Percentiles rank a stretch among this genome's conserved stretches.
phyloP scores from a whole-genome alignment of 2,113 vertebrate genomes.

The Grammomys surdaster region DNA sequence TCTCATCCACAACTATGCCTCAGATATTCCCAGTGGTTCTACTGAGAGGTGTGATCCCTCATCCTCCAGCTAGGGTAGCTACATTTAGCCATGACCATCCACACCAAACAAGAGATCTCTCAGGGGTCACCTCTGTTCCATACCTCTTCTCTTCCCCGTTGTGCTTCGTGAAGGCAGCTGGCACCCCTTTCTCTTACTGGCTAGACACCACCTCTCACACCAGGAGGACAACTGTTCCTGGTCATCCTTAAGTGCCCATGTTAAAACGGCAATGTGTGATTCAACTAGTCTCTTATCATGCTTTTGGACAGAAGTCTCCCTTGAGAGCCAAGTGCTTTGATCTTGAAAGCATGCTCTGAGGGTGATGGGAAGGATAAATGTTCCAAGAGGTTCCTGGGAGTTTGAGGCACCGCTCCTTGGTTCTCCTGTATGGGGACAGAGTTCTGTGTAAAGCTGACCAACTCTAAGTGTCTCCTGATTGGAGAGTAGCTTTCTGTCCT shows the following conservation, averaged over 20 bases:
- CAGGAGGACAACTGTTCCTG: not conserved
- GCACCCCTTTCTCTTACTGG: not conserved
- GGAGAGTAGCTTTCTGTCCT: not conserved
- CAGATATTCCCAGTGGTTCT: not conserved
- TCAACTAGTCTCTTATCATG: not conserved
- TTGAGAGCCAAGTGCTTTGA: not conserved
- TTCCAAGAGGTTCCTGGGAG: not conserved
- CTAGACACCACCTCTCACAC: not conserved
- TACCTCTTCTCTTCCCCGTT: not conserved
- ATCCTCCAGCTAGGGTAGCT: not conserved
- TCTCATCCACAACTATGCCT: not conserved
- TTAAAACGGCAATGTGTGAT: not conserved
- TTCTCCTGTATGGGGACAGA: not conserved
- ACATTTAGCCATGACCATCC: not conserved
- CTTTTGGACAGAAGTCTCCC: not conserved
- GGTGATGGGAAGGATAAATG: not conserved
- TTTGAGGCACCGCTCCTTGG: not conserved
- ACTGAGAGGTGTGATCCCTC: not conserved
- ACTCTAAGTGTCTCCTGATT: no score
- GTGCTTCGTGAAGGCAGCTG: not conserved
- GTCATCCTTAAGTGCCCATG: rapidly evolving
- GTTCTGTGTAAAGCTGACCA: not conserved
- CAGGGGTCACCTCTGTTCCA: not conserved
- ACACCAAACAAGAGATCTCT: not conserved
- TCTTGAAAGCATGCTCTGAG: not conserved